Evolutionary conservation across 2,888 invertebrate species (phyloP).

Genomic region (Caenorhabditis wallacei): DNA sequence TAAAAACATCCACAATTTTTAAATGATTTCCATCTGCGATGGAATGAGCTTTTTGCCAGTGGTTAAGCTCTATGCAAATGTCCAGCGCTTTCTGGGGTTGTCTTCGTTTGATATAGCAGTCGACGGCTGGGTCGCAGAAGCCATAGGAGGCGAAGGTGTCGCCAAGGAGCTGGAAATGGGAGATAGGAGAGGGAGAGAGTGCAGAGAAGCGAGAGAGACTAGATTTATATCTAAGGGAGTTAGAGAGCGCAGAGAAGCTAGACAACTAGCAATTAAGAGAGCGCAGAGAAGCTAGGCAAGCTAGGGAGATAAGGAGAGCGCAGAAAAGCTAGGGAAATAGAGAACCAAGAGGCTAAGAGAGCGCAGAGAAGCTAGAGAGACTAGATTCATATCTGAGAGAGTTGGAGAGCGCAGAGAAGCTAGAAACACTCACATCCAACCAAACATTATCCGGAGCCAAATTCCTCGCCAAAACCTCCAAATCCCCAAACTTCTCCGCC

Average conservation of each 20-base stretch:
- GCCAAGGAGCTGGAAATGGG: conserved; percentile 87
- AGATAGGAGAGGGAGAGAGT: background rate
- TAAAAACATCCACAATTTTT: conserved; percentile 88
- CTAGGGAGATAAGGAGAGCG: conserved; percentile 89
- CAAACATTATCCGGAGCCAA: conserved; percentile 90
- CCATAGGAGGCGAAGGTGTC: conserved; percentile 90
- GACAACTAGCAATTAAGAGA: background rate
- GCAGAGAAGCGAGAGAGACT: background rate
- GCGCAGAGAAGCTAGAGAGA: background rate
- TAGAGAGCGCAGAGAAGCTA: background rate
- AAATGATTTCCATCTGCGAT: conserved; percentile 87
- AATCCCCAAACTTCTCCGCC: conserved; percentile 90
- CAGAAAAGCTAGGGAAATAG: conserved; percentile 87
- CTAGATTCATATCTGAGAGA: background rate
- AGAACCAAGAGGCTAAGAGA: background rate
- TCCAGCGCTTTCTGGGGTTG: conserved; percentile 90
- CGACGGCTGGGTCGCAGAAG: conserved; percentile 90
- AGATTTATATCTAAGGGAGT: background rate
- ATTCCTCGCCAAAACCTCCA: conserved; percentile 87
- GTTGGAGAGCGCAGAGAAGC: background rate
- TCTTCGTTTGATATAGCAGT: conserved; percentile 89
- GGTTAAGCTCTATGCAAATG: conserved; percentile 90
- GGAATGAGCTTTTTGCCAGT: conserved; percentile 89
- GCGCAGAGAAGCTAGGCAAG: background rate
- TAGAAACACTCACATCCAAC: conserved; percentile 85